phyloP scores from a whole-genome alignment of 2,113 vertebrate species.

The Dunckerocampus dactyliophorus region DNA sequence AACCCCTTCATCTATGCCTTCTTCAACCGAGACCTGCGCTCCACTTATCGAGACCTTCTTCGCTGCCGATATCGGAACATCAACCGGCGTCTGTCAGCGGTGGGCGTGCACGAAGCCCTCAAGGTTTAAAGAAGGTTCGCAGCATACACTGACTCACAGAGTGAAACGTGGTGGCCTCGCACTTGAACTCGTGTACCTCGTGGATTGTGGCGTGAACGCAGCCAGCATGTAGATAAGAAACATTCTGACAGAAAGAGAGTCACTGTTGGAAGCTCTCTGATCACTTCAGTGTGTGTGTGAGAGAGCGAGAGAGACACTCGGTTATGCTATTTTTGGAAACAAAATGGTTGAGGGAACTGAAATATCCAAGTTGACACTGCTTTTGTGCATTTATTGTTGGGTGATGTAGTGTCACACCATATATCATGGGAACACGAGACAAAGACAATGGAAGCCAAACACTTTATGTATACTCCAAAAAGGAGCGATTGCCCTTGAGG shows the following conservation, averaged over 20 bases:
- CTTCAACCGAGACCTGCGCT: slow-evolving; percentile 78
- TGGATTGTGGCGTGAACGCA: slow-evolving; percentile 12
- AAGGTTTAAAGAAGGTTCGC: slow-evolving; percentile 48
- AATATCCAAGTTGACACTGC: slow-evolving; percentile 42
- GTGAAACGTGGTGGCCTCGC: slow-evolving; percentile 1
- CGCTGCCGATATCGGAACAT: slow-evolving; percentile 79
- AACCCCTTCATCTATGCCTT: slow-evolving; percentile 82
- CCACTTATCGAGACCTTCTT: slow-evolving; percentile 76
- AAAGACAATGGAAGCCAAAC: slow-evolving; percentile 23
- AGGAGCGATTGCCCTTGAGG: slow-evolving; percentile 26
- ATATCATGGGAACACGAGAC: slow-evolving; percentile 7
- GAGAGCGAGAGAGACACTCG: slow-evolving; percentile 42
- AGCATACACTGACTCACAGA: not conserved
- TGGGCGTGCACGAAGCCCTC: slow-evolving; percentile 77
- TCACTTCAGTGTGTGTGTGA: slow-evolving; percentile 19
- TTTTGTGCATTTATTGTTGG: slow-evolving; percentile 37
- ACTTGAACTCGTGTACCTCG: slow-evolving; percentile 12
- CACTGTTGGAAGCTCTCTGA: slow-evolving; percentile 23
- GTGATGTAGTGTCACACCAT: slow-evolving; percentile 34
- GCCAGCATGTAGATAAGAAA: slow-evolving; percentile 46
- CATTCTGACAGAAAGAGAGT: slow-evolving; percentile 40
- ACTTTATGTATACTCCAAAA: slow-evolving; percentile 46
- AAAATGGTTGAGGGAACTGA: slow-evolving; percentile 38
- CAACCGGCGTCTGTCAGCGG: slow-evolving; percentile 77
- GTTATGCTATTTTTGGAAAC: slow-evolving; percentile 57